A percentile compares a stretch with the other conserved stretches of the same genome.
Evolutionary conservation across 2,797 vertebrate genomes (phyloP).

Genomic region (Enteromius afrohamiltoni): DNA sequence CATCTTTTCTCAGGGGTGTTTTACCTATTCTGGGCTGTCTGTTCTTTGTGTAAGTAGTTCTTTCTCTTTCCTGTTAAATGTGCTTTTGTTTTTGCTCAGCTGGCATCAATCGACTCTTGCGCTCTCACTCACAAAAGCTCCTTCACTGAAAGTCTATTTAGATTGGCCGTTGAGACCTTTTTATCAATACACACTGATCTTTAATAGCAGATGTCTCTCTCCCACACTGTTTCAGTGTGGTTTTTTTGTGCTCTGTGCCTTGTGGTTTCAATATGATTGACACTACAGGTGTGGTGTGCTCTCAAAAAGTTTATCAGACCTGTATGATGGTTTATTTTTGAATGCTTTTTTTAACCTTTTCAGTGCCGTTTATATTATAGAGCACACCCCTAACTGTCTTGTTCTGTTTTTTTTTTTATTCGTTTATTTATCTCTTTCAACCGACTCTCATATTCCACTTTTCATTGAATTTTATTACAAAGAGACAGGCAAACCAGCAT

Average conservation of each 20-base stretch:
- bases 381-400: background rate
- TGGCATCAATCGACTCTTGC: slow-evolving; percentile 82
- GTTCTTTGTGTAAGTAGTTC: background rate
- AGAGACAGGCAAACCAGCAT: background rate
- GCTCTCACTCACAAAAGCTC: slow-evolving; percentile 77
- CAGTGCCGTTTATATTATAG: background rate
- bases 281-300: slow-evolving; percentile 37
- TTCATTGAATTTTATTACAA: slow-evolving; percentile 11
- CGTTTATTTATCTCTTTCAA: slow-evolving; percentile 11
- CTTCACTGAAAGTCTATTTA: slow-evolving; percentile 65
- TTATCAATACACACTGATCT: slow-evolving; percentile 61
- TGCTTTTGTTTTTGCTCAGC: slow-evolving; percentile 83
- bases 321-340: background rate
- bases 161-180: slow-evolving; percentile 67
- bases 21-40: background rate
- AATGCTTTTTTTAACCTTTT: background rate
- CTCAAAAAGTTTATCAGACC: background rate
- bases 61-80: slow-evolving; percentile 69
- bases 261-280: slow-evolving; percentile 21
- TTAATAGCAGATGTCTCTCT: slow-evolving; percentile 56
- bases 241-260: slow-evolving; percentile 21
- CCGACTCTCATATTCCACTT: slow-evolving; percentile 33
- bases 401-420: background rate
- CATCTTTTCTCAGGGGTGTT: background rate
- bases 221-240: slow-evolving; percentile 55